Evolutionary conservation across 2,888 invertebrate genomes (phyloP).

Genomic region (Microctonus hyperodae): DNA sequence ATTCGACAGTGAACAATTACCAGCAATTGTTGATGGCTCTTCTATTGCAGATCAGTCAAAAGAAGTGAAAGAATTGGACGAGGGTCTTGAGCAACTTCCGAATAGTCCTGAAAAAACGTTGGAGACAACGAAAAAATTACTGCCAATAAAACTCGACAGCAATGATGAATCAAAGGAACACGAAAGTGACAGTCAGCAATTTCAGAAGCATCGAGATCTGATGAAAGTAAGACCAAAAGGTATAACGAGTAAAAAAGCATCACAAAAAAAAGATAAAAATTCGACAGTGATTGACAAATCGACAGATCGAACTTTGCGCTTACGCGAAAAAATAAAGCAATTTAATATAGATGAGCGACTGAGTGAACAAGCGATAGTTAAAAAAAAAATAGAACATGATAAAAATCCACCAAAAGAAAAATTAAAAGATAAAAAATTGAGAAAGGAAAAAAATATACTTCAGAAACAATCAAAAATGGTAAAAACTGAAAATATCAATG

Average conservation of each 20-base stretch:
- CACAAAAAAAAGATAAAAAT: slow-evolving; percentile 1
- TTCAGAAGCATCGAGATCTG: not conserved
- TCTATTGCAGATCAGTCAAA: slow-evolving; percentile 38
- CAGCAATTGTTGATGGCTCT: slow-evolving; percentile 39
- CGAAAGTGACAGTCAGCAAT: not conserved
- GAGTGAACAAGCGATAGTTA: slow-evolving; percentile 11
- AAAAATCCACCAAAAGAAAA: slow-evolving; percentile 2
- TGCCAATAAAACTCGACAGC: not conserved
- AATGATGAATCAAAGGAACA: not conserved
- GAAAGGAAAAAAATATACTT: not conserved
- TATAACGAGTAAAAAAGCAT: not conserved
- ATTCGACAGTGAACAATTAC: slow-evolving; percentile 35
- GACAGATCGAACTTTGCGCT: not conserved
- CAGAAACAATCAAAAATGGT: not conserved
- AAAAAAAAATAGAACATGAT: not conserved
- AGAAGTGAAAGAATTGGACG: slow-evolving; percentile 25
- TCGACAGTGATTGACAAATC: not conserved
- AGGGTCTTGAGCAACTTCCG: not conserved
- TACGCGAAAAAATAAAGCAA: not conserved
- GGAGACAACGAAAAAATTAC: not conserved
- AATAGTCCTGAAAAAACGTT: not conserved
- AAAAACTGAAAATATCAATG: slow-evolving; percentile 13
- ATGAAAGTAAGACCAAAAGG: not conserved
- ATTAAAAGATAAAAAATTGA: not conserved
- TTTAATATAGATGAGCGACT: not conserved